Evolutionary conservation across 2,797 vertebrate genomes (phyloP), one percentile per base, ranked within the genome.

Genomic region (Fundulus diaphanus): DNA sequence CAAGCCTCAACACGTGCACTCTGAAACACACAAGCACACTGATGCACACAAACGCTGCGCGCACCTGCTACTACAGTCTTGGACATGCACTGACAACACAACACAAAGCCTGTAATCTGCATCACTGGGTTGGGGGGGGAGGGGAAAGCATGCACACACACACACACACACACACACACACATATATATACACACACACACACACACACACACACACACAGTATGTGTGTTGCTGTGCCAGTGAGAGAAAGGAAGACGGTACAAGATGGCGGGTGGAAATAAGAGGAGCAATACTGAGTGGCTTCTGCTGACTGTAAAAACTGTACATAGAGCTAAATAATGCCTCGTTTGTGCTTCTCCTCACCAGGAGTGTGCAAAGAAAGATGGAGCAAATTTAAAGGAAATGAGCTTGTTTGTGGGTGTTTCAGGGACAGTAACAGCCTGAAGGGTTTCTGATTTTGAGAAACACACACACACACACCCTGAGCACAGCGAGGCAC

Each of bases 31-130:
- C 48, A 84, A 76, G 73, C 73, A 76, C 73, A 74, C 80, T 72
- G 73, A 81, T 52, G 51, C 79, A 86, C 77, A 76, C 77, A 80
- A 70, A 85, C 85, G 72, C 69, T 56, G 54, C 90, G 88, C 88
- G 89, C 91, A 92, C 89, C 87, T 90, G 89, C 92, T 89, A 90
- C 89, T 80, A 90, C 85, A 90, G 90, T 90, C 85, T 88, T 91
- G 90, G 92, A 87, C 90, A 91, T 76, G 90, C 91, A 92, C 89
- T 85, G 92, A 90, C 91, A 93, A 88, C 91, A 89, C 89, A 88
- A 90, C 91, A 94, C 92, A 94, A 94, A 94, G 94, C 90, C 91
- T 91, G 93, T 93, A 94, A 95, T 94, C 93, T 93, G 92, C 91
- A 92, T 89, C 88, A 74, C 70, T 82, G 86, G 78, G 84, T 82